Evolutionary conservation across 2,888 invertebrate genomes (phyloP).

Genomic region (Agrotis puta): DNA sequence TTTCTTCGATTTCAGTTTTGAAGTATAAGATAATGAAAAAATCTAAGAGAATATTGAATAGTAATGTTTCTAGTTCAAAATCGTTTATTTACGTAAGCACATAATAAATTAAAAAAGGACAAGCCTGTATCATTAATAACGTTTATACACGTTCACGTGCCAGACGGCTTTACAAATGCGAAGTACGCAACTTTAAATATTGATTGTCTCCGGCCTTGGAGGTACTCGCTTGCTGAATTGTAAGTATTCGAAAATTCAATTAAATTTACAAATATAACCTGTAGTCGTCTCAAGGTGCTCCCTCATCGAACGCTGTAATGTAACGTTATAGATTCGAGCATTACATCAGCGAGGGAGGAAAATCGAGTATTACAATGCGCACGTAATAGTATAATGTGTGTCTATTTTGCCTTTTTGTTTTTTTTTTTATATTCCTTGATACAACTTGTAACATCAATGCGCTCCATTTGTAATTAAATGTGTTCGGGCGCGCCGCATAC

Average conservation of each 20-base stretch:
- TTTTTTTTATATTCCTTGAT: no score
- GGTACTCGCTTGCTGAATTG: constrained; percentile 3
- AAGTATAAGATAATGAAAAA: neutral
- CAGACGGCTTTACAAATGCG: constrained; percentile 34
- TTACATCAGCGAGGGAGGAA: no score
- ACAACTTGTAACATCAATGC: no score
- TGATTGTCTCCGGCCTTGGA: constrained; percentile 43
- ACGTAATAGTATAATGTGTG: no score
- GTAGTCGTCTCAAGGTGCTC: neutral
- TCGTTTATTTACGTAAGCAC: no score
- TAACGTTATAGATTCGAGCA: no score
- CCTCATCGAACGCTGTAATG: no score
- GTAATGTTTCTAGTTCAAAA: no score
- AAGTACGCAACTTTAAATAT: constrained; percentile 41
- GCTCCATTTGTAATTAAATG: no score
- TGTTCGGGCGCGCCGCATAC: no score
- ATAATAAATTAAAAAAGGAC: neutral
- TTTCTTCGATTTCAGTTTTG: neutral
- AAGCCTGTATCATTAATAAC: neutral
- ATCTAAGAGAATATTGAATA: neutral
- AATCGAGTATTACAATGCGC: no score
- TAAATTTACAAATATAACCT: constrained; percentile 21
- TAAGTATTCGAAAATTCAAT: constrained; percentile 35
- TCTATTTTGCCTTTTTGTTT: no score
- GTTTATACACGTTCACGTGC: constrained; percentile 2